A percentile compares a stretch with the other conserved stretches of the same genome.
phyloP scores from a whole-genome alignment of 1,140 invertebrate genomes.

The Solenopsis fugax region DNA sequence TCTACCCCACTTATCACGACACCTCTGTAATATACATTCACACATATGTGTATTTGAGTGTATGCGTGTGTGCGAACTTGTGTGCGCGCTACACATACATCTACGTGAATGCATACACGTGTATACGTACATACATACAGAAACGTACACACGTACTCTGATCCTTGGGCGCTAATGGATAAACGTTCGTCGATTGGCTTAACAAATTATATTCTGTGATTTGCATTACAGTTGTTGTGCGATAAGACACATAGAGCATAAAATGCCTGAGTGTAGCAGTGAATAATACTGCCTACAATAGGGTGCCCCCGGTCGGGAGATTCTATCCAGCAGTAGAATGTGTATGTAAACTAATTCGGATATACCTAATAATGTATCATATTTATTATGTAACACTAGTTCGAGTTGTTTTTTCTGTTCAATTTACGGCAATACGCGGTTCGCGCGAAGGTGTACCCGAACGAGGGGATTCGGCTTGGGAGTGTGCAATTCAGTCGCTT shows the following conservation, averaged over 20 bases:
- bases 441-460: constrained; percentile 70
- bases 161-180: constrained; percentile 79
- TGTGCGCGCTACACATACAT: background rate
- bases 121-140: background rate
- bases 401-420: constrained; percentile 73
- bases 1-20: constrained; percentile 59
- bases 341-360: constrained; percentile 86
- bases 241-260: constrained; percentile 85
- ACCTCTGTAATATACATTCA: constrained; percentile 31
- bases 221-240: constrained; percentile 86
- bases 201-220: constrained; percentile 86
- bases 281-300: constrained; percentile 86
- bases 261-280: constrained; percentile 85
- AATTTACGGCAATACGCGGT: constrained; percentile 70
- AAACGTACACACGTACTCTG: background rate
- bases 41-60: background rate
- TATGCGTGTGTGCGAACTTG: background rate
- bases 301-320: constrained; percentile 84
- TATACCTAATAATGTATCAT: constrained; percentile 84
- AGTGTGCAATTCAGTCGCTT: constrained; percentile 20
- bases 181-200: constrained; percentile 80
- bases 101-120: background rate
- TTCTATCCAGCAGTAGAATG: constrained; percentile 86
- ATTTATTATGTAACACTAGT: constrained; percentile 77
- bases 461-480: constrained; percentile 69